phyloP scores from a whole-genome alignment of 1,140 invertebrate genomes.

The Zaprionus nigranus region DNA sequence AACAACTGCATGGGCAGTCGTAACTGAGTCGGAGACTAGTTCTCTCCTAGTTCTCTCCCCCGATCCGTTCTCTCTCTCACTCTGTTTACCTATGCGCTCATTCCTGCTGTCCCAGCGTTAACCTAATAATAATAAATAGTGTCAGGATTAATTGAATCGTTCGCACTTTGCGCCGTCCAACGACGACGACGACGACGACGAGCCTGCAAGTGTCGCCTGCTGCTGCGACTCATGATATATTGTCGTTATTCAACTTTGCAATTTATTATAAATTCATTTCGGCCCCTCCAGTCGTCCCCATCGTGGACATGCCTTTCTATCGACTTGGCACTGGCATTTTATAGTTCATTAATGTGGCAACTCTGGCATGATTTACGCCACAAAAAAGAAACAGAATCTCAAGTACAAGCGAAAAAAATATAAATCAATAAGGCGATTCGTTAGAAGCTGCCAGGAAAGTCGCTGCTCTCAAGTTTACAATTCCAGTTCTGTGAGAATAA shows the following conservation, averaged over 20 bases:
- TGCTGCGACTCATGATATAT: conserved; percentile 81
- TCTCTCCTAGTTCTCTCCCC: conserved; percentile 13
- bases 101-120: conserved; percentile 27
- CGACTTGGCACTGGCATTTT: conserved; percentile 50
- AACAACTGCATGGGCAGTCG: conserved; percentile 78
- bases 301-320: conserved; percentile 48
- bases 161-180: conserved; percentile 69
- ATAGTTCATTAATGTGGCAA: conserved; percentile 76
- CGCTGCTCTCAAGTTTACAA: background rate
- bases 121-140: conserved; percentile 83
- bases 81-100: background rate
- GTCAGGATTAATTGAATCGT: conserved; percentile 83
- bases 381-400: conserved; percentile 18
- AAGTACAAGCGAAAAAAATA: conserved; percentile 5
- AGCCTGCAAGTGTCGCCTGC: conserved; percentile 1
- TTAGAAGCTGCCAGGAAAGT: background rate
- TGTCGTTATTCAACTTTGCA: conserved; percentile 74
- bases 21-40: conserved; percentile 41
- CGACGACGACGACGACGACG: conserved; percentile 47
- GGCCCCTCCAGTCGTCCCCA: conserved; percentile 19
- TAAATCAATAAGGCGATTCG: conserved; percentile 3
- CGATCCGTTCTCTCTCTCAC: background rate
- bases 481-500: background rate
- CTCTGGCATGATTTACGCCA: conserved; percentile 72
- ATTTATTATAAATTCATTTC: conserved; percentile 81